Evolutionary conservation across 1,140 invertebrate species (phyloP).

Genomic region (Dermatophagoides farinae): DNA sequence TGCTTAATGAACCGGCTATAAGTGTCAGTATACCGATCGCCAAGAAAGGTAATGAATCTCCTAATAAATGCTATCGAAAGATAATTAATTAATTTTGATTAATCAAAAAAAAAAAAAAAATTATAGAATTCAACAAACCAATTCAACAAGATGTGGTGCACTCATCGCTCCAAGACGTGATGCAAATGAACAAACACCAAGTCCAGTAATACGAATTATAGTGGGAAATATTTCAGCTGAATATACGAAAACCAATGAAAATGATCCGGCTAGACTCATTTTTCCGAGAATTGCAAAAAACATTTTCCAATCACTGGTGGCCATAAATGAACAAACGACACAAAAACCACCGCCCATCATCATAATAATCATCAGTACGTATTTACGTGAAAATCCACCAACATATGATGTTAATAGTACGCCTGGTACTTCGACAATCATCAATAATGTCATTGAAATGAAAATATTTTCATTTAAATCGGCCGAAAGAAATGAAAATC

Average conservation of each 20-base stretch:
- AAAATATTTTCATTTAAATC: slow-evolving; percentile 28
- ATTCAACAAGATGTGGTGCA: slow-evolving; percentile 22
- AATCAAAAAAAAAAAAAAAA: not conserved
- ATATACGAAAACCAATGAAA: slow-evolving; percentile 27
- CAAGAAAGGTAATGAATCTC: slow-evolving; percentile 45
- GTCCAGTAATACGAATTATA: slow-evolving; percentile 24
- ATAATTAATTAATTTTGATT: not conserved
- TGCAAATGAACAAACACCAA: slow-evolving; percentile 25
- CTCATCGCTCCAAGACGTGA: slow-evolving; percentile 25
- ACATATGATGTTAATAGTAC: slow-evolving; percentile 25
- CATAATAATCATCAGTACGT: slow-evolving; percentile 30
- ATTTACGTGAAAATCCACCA: slow-evolving; percentile 37
- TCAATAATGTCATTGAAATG: slow-evolving; percentile 42
- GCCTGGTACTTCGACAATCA: slow-evolving; percentile 44
- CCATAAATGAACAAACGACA: slow-evolving; percentile 26
- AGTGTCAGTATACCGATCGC: slow-evolving; percentile 62
- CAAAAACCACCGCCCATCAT: slow-evolving; percentile 35
- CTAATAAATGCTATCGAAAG: slow-evolving; percentile 28
- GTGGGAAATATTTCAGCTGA: slow-evolving; percentile 31
- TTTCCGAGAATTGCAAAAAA: slow-evolving; percentile 47
- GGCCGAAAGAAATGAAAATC: slow-evolving; percentile 18
- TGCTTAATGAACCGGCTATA: slow-evolving; percentile 50
- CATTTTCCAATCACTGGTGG: slow-evolving; percentile 27
- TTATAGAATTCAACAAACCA: slow-evolving; percentile 20
- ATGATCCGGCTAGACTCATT: slow-evolving; percentile 36